Conservation (phyloP, 2,888 invertebrate species). For the Brenthis hecate region DNA sequence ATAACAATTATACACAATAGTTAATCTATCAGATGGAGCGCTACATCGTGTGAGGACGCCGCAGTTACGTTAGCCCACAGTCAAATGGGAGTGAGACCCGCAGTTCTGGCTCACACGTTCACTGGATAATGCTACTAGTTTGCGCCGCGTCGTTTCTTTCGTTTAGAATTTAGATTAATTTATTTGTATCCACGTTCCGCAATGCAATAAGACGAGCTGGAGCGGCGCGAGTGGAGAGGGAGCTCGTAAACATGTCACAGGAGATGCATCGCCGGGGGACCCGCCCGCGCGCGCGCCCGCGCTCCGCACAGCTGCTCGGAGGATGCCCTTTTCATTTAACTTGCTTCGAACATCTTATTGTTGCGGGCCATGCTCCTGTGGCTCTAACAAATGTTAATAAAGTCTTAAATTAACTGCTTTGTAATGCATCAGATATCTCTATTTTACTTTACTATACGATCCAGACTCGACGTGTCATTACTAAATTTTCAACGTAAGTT, state of each 20-base stretch:
- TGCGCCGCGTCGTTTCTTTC: constrained; percentile 50
- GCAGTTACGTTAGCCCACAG: background rate
- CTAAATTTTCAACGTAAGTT: no score
- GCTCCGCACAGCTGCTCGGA: background rate
- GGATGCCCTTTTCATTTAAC: background rate
- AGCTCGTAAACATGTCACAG: constrained; percentile 67
- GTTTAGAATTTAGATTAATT: constrained; percentile 65
- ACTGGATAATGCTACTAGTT: constrained; percentile 31
- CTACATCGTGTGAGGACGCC: constrained; percentile 11
- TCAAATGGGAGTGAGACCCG: constrained; percentile 42
- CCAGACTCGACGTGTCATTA: no score
- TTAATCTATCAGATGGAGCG: constrained; percentile 22
- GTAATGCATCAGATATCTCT: no score
- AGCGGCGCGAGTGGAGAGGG: constrained; percentile 31
- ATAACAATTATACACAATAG: constrained; percentile 11
- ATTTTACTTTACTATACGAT: background rate
- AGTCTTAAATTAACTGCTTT: no score
- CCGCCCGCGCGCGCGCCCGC: constrained; percentile 31
- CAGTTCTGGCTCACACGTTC: constrained; percentile 31
- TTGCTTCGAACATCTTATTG: background rate
- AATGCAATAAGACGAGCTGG: constrained; percentile 53
- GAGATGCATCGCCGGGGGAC: constrained; percentile 55
- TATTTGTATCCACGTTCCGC: constrained; percentile 53
- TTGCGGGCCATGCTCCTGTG: background rate
- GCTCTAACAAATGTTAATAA: no score